phyloP scores from a whole-genome alignment of 2,113 vertebrate species.

The Lepus timidus region DNA sequence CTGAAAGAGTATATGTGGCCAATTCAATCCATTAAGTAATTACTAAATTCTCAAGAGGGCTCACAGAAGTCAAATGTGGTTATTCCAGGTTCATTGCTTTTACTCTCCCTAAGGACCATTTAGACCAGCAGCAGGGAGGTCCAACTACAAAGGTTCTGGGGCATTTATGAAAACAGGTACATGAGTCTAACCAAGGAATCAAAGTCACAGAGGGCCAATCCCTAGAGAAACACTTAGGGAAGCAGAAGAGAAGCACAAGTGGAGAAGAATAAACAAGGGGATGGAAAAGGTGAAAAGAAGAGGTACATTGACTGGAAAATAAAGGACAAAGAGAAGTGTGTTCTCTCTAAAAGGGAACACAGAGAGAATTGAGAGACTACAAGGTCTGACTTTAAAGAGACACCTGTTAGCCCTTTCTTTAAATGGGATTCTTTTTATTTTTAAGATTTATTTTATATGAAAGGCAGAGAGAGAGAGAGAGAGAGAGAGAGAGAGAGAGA shows the following conservation, averaged over 20 bases:
- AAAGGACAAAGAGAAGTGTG: conserved; percentile 13
- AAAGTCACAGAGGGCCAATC: conserved; percentile 63
- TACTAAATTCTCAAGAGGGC: conserved; percentile 85
- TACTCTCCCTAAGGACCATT: conserved; percentile 87
- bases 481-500: too few species aligned
- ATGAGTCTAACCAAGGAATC: conserved; percentile 72
- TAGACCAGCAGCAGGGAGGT: conserved; percentile 87
- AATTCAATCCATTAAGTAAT: conserved; percentile 88
- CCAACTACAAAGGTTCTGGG: conserved; percentile 83
- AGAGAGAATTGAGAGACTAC: conserved; percentile 21
- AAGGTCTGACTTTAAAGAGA: not conserved
- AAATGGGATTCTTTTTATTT: not conserved
- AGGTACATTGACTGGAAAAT: not conserved
- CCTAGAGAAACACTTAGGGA: conserved; percentile 26
- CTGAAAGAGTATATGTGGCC: conserved; percentile 85
- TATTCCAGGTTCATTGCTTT: conserved; percentile 89
- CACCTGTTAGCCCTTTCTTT: not conserved
- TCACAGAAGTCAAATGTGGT: conserved; percentile 88
- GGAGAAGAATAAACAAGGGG: not conserved
- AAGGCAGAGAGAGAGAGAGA: too few species aligned
- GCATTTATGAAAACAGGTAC: conserved; percentile 82
- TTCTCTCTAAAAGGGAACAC: conserved; percentile 52
- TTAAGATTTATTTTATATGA: too few species aligned
- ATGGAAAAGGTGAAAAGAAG: not conserved
- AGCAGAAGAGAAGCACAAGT: not conserved